phyloP scores from a whole-genome alignment of 1,140 invertebrate genomes.

The Ooceraea biroi region DNA sequence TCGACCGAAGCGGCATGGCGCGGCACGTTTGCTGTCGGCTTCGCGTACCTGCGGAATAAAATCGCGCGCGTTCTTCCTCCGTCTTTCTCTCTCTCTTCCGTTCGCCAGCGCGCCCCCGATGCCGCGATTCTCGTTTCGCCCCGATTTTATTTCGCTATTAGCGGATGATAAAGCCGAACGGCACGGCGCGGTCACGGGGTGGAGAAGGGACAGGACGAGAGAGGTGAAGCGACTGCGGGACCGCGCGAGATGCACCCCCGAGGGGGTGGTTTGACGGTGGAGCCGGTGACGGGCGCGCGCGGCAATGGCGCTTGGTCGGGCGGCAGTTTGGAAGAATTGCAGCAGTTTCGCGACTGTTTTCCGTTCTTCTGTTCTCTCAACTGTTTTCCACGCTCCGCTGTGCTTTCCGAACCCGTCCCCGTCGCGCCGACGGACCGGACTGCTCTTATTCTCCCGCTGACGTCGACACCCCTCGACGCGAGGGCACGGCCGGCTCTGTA shows the following conservation, averaged over 20 bases:
- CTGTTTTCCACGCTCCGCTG: constrained; percentile 77
- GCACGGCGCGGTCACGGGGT: constrained; percentile 2
- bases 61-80: background rate
- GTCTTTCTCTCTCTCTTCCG: too few species aligned
- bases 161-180: constrained; percentile 70
- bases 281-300: constrained; percentile 33
- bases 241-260: background rate
- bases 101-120: background rate
- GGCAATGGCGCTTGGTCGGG: constrained; percentile 14
- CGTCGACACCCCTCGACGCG: constrained; percentile 39
- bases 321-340: constrained; percentile 78
- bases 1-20: background rate
- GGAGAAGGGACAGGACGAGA: background rate
- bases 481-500: constrained; percentile 54
- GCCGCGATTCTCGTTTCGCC: constrained; percentile 10
- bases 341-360: constrained; percentile 80
- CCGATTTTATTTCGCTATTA: constrained; percentile 76
- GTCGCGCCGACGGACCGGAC: background rate
- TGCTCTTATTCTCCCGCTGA: background rate
- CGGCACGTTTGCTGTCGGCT: constrained; percentile 1
- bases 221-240: background rate
- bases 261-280: constrained; percentile 24
- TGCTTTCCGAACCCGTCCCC: constrained; percentile 58
- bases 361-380: constrained; percentile 77
- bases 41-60: too few species aligned